A percentile compares a stretch with the other conserved stretches of the same genome.
phyloP scores from a whole-genome alignment of 2,113 vertebrate genomes.

The Rutilus rutilus region DNA sequence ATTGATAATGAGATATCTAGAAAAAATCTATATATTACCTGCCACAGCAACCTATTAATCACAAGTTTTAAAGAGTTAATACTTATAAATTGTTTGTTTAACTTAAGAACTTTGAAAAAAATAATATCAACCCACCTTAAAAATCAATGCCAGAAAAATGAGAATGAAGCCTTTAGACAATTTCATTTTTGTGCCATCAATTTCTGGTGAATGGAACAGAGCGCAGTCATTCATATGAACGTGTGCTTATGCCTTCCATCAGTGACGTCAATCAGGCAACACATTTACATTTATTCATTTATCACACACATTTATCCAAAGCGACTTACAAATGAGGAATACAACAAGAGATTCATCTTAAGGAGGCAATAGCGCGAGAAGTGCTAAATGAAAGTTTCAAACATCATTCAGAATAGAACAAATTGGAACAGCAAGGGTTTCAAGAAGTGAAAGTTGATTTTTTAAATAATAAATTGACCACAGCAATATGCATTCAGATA shows the following conservation, averaged over 20 bases:
- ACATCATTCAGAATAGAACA: not conserved
- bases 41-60: conserved; percentile 49
- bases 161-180: not conserved
- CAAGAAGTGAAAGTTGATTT: no score
- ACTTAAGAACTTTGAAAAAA: not conserved
- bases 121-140: conserved; percentile 35
- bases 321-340: not conserved
- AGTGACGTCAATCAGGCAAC: not conserved
- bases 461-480: no score
- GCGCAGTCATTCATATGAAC: not conserved
- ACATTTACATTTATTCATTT: not conserved
- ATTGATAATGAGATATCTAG: not conserved
- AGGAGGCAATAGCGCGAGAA: not conserved
- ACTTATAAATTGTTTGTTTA: not conserved
- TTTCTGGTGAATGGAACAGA: not conserved
- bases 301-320: no score
- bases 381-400: not conserved
- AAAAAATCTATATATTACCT: conserved; percentile 55
- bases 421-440: not conserved
- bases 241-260: not conserved
- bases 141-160: conserved; percentile 20
- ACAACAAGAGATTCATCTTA: not conserved
- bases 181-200: conserved; percentile 37
- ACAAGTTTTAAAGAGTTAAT: not conserved
- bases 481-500: no score